Evolutionary conservation across 2,113 vertebrate species (phyloP), one percentile per base, ranked within the genome.

Genomic region (Holacanthus passer): DNA sequence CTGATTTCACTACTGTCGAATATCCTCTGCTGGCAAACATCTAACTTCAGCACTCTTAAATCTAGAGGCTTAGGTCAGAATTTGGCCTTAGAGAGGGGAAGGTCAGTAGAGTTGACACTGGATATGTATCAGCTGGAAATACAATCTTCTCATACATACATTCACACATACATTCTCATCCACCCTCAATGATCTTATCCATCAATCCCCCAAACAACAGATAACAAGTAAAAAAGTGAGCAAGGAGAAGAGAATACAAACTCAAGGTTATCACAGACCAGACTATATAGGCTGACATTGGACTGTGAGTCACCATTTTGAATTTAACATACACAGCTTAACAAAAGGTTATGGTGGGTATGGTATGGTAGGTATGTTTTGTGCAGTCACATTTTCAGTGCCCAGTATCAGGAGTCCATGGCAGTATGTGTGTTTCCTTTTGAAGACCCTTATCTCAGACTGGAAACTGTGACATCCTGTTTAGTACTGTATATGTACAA

Each of bases 61-160:
- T n/a, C 41, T 32, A n/a, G 9, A 73, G 6, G 10, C 16, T 50
- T 35, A 29, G 8, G 7, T 43, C 45, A 68, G 16, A 76, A 68
- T 41, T 13, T 52, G 43, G 22, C 56, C 17, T 56, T n/a, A 39
- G 16, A 11, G 35, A 35, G 12, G 20, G 55, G 16, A 45, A 52
- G 43, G 60, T 66, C 52, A 50, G 60, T 4, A n/a, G 31, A 43
- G 20, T 76, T 73, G 52, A 52, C 35, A 43, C n/a, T 50, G n/a
- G 64, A 58, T 56, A 32, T 37, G 32, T 69, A 56, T 77, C 47
- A 69, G 48, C 24, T 64, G n/a, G 32, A 17, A 59, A 65, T 7
- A 52, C 6, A 2, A 39, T 32, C 47, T 5, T 35, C 45, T 74
- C 31, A 60, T 59, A 64, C 35, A 67, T 77, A 50, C 32, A 80